Evolutionary conservation across 1,140 invertebrate species (phyloP).

Genomic region (Ruditapes philippinarum): DNA sequence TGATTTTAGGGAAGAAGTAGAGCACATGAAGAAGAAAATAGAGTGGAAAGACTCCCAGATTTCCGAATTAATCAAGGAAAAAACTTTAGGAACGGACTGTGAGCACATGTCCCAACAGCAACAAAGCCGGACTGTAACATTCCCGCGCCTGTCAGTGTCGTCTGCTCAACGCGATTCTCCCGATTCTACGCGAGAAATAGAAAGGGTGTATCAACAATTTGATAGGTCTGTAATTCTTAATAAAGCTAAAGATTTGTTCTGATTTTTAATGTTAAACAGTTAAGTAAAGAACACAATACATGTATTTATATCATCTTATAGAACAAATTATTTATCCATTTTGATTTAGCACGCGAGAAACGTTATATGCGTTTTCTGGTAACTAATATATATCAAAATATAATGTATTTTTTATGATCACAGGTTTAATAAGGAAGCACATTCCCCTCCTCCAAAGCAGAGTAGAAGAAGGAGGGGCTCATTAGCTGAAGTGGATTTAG

Average conservation of each 20-base stretch:
- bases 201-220: slow-evolving; percentile 49
- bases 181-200: slow-evolving; percentile 49
- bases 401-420: too few species aligned
- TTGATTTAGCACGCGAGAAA: too few species aligned
- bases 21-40: slow-evolving; percentile 65
- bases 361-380: too few species aligned
- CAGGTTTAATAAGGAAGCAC: not conserved
- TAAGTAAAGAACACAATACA: too few species aligned
- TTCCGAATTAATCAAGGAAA: slow-evolving; percentile 56
- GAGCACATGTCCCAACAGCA: not conserved
- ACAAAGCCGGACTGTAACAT: not conserved
- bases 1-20: slow-evolving; percentile 55
- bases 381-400: too few species aligned
- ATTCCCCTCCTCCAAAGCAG: not conserved
- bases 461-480: slow-evolving; percentile 25
- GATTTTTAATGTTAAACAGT: too few species aligned
- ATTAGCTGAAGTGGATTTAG: slow-evolving; percentile 50
- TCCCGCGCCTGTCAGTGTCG: slow-evolving; percentile 17
- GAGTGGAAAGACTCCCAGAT: slow-evolving; percentile 67
- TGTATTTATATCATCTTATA: too few species aligned
- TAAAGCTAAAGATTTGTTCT: too few species aligned
- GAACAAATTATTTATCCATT: too few species aligned
- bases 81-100: not conserved
- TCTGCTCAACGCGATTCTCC: slow-evolving; percentile 23
- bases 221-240: slow-evolving; percentile 23